Evolutionary conservation across 2,888 invertebrate species (phyloP), one percentile per base, ranked within the genome.

Genomic region (Theretra japonica): DNA sequence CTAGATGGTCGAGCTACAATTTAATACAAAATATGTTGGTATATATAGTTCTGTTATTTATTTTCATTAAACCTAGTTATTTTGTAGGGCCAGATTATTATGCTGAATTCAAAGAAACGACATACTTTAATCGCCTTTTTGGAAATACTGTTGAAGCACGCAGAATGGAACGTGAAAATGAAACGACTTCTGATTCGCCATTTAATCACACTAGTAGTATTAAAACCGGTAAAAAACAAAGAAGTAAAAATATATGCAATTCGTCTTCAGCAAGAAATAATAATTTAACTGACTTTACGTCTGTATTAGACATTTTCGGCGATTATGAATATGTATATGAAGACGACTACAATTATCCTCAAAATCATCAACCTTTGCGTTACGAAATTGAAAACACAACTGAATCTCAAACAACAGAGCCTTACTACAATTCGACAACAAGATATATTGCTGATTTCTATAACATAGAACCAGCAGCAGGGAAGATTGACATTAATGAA

Each of bases 381-480:
- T 56, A 50, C 48, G 57, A 57, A 23, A 19, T 23, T 48, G 19
- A 23, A 15, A 72, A 72, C 25, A 28, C 8, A 15, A 60, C 62
- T 69, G 28, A 56, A 48, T 33, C 8, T 6, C 23, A 23, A 30
- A 69, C 59, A 74, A 23, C 28, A 19, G 78, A 73, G 30, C 69
- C 74, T 21, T 69, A 74, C 68, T 65, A 77, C 75, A 80, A 73
- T 69, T 73, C 78, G 48, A 72, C 71, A 59, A 74, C 73, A n/a
- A 76, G 75, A 62, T 75, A 80, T 73, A 33, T 80, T 11, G 73
- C 78, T 50, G 88, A 88, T 73, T 90, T 91, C 78, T 90, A 84
- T 75, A 90, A 88, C 79, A 77, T 92, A 71, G 80, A 86, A 72
- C 89, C 93, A 21, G 91, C 88, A 28, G 77, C 80, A 59, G 77